These are phyloP conservation scores for rabbit (Oryctolagus cuniculus) DNA, from an alignment of 2,113 vertebrate genomes.

Conservation along the genomic window mOryCun1.1 NC_091445.1:12812501-12813000, in stretches of 20 bases:
- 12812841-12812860: slow-evolving; percentile 29
- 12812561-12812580: slow-evolving; percentile 63
- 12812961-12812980: background rate
- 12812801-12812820: slow-evolving; percentile 17
- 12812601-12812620: slow-evolving; percentile 72
- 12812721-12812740: background rate
- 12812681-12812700: background rate
- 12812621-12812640: slow-evolving; percentile 69
- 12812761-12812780: background rate
- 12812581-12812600: slow-evolving; percentile 62
- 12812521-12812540: slow-evolving; percentile 81
- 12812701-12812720: slow-evolving; percentile 50
- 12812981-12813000: background rate
- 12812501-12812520: slow-evolving; percentile 83
- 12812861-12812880: background rate
- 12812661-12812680: slow-evolving; percentile 55
- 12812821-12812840: background rate
- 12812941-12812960: background rate
- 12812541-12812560: slow-evolving; percentile 82
- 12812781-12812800: slow-evolving; percentile 1
- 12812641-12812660: slow-evolving; percentile 68
- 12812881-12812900: background rate
- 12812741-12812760: background rate
- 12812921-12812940: background rate
- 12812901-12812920: background rate